Evolutionary conservation across 2,888 invertebrate species (phyloP).

Genomic region (Lysandra bellargus): DNA sequence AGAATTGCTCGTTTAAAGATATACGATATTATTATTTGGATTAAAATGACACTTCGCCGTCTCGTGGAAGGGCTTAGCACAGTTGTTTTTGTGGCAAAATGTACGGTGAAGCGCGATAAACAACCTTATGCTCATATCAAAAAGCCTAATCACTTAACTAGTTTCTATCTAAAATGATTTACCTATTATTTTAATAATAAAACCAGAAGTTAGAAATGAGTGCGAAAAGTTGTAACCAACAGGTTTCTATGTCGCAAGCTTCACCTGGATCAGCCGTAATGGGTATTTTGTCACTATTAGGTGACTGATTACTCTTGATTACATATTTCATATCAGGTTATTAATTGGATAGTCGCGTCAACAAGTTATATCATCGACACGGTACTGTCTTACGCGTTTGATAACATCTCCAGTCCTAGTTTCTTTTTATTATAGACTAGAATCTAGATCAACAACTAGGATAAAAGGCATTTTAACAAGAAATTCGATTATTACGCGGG

Average conservation of each 20-base stretch:
- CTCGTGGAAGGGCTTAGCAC: too few species aligned
- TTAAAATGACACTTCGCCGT: too few species aligned
- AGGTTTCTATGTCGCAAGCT: constrained; percentile 17
- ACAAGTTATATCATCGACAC: constrained; percentile 8
- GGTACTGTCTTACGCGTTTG: not conserved
- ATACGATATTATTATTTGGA: too few species aligned
- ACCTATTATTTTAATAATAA: not conserved
- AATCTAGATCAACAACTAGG: too few species aligned
- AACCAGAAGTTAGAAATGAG: not conserved
- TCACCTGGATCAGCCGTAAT: not conserved
- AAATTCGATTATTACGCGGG: too few species aligned
- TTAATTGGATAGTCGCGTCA: not conserved
- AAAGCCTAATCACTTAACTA: not conserved
- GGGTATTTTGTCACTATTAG: constrained; percentile 18
- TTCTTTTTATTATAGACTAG: too few species aligned
- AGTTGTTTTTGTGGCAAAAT: too few species aligned
- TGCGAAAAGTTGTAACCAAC: not conserved
- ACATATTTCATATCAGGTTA: constrained; percentile 11
- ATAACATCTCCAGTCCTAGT: not conserved
- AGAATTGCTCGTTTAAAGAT: too few species aligned
- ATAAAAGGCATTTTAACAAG: too few species aligned
- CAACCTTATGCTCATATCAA: too few species aligned
- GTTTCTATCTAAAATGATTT: not conserved
- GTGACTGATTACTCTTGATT: constrained; percentile 10
- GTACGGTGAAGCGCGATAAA: too few species aligned